A percentile compares a stretch with the other conserved stretches of the same genome.
These are phyloP conservation scores for Troides helena DNA, from an alignment of 2,888 invertebrate genomes.

Conservation along the genomic window DNA sequence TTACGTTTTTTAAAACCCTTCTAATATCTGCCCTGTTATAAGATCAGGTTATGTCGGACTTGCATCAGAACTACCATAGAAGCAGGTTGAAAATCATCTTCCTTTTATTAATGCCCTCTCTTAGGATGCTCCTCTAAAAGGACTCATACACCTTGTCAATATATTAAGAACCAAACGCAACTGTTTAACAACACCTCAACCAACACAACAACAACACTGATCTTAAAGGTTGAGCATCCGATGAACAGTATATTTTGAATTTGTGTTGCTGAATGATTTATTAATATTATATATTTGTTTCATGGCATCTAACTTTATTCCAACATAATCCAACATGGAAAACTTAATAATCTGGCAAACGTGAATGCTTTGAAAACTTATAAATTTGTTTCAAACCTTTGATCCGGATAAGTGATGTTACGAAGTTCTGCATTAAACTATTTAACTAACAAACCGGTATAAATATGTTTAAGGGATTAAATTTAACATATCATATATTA, in stretches of 20 bases:
- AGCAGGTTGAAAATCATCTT: too few species aligned
- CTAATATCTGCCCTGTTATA: too few species aligned
- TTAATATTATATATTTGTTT: too few species aligned
- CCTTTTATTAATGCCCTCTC: too few species aligned
- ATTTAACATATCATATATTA: background rate
- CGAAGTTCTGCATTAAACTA: constrained; percentile 6
- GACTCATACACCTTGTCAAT: too few species aligned
- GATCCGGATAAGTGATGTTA: background rate
- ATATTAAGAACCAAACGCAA: constrained; percentile 17
- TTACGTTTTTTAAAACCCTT: too few species aligned
- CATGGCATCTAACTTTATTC: background rate
- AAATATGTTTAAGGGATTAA: constrained; percentile 12
- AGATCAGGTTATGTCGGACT: too few species aligned
- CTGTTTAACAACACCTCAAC: constrained; percentile 19
- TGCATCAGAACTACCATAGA: too few species aligned
- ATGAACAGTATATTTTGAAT: constrained; percentile 5
- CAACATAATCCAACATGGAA: too few species aligned
- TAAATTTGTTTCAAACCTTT: background rate
- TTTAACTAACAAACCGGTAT: constrained; percentile 11
- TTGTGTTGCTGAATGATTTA: background rate
- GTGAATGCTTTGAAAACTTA: background rate
- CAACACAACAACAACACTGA: constrained; percentile 22
- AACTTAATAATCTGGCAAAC: background rate
- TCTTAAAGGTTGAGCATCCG: constrained; percentile 12
- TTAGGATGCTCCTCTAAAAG: too few species aligned